These are phyloP conservation scores for Conistra vaccinii DNA, from an alignment of 2,888 invertebrate genomes.

Conservation along the genomic window DNA sequence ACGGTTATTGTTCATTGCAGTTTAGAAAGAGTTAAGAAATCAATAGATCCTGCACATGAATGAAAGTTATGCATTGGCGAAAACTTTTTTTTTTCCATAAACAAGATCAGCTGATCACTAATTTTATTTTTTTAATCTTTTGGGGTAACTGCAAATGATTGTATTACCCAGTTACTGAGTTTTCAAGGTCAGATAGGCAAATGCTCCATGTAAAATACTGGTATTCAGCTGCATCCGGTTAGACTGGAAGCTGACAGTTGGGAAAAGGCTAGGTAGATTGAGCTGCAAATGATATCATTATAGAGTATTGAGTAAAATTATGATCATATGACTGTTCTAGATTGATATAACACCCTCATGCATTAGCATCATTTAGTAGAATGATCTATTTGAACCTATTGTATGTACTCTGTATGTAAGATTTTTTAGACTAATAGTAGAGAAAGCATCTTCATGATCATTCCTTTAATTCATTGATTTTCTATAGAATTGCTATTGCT, in stretches of 20 bases:
- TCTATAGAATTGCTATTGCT: not conserved
- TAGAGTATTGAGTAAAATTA: not conserved
- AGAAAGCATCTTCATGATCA: not conserved
- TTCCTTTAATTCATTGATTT: too few relatives aligned
- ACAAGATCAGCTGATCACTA: constrained; percentile 22
- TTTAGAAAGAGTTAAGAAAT: not conserved
- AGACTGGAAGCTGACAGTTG: too few relatives aligned
- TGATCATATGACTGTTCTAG: constrained; percentile 26
- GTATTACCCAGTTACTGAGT: too few relatives aligned
- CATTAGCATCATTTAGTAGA: not conserved
- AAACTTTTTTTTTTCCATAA: not conserved
- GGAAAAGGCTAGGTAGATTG: too few relatives aligned
- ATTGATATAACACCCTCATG: not conserved
- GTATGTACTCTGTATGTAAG: not conserved
- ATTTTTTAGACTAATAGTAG: not conserved
- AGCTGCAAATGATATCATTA: not conserved
- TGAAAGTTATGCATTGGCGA: not conserved
- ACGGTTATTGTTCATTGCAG: not conserved
- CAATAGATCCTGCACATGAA: not conserved
- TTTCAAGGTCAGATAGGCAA: too few relatives aligned
- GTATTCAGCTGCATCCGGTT: too few relatives aligned
- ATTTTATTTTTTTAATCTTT: not conserved
- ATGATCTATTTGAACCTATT: not conserved
- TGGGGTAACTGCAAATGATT: not conserved
- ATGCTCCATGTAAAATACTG: too few relatives aligned